phyloP scores from a whole-genome alignment of 2,888 invertebrate genomes.

The Pseudolycoriella hygida region DNA sequence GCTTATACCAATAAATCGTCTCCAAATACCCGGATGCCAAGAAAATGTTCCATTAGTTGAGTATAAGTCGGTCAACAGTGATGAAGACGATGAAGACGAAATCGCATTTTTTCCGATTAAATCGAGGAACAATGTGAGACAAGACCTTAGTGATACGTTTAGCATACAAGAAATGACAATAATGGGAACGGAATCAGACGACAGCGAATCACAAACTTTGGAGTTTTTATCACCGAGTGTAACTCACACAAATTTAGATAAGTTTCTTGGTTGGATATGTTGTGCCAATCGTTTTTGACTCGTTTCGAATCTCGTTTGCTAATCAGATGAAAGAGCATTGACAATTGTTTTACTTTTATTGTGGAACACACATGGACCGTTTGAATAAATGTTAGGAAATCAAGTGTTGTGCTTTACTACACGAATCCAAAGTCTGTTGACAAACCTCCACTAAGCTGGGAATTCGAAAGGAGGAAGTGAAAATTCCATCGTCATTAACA shows the following conservation, averaged over 20 bases:
- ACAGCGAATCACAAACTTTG: slow-evolving; percentile 24
- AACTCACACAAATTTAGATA: slow-evolving; percentile 18
- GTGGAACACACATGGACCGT: too few species aligned
- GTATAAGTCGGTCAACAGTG: slow-evolving; percentile 25
- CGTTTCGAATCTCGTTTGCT: too few species aligned
- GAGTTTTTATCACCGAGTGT: slow-evolving; percentile 23
- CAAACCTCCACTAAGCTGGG: too few species aligned
- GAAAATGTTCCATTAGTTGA: slow-evolving; percentile 28
- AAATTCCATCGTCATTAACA: too few species aligned
- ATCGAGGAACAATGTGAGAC: slow-evolving; percentile 15
- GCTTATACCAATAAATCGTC: slow-evolving; percentile 26
- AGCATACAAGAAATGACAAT: slow-evolving; percentile 31
- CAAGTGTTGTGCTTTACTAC: too few species aligned
- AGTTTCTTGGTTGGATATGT: slow-evolving; percentile 14
- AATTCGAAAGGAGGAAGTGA: too few species aligned
- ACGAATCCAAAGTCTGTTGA: too few species aligned
- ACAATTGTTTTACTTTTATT: too few species aligned
- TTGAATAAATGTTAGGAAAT: too few species aligned
- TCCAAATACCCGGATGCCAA: slow-evolving; percentile 25
- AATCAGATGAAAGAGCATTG: too few species aligned
- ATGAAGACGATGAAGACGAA: slow-evolving; percentile 22
- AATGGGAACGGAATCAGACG: slow-evolving; percentile 25
- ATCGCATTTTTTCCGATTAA: slow-evolving; percentile 25
- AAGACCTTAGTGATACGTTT: slow-evolving; percentile 26
- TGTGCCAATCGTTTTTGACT: slow-evolving; percentile 8